phyloP scores from a whole-genome alignment of 2,797 vertebrate species.

The Cyclopterus lumpus region DNA sequence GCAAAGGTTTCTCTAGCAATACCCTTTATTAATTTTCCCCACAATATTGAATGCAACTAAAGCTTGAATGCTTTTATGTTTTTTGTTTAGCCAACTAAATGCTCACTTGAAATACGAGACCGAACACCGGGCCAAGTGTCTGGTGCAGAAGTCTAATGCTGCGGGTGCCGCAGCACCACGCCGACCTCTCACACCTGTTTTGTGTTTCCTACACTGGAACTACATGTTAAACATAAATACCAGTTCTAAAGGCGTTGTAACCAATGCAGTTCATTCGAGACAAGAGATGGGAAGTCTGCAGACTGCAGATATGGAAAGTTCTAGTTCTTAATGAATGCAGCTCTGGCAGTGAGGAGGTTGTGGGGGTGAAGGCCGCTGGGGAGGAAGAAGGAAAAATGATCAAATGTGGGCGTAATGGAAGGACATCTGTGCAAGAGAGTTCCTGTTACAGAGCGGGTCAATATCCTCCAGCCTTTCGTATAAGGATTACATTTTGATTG shows the following conservation, averaged over 20 bases:
- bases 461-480: constrained; percentile 42
- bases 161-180: neutral
- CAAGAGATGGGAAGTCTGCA: constrained; percentile 5
- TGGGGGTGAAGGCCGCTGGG: constrained; percentile 49
- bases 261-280: neutral
- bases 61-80: neutral
- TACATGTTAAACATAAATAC: neutral
- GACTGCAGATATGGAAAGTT: constrained; percentile 41
- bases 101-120: neutral
- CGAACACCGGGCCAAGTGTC: too few relatives aligned
- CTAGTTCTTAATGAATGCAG: constrained; percentile 25
- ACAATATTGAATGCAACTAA: neutral
- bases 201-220: neutral
- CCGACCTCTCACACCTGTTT: constrained; percentile 2
- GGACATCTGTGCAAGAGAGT: constrained; percentile 43
- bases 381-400: constrained; percentile 58
- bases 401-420: constrained; percentile 53
- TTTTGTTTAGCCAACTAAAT: neutral
- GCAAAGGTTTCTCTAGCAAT: neutral
- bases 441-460: constrained; percentile 37
- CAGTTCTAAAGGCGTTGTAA: neutral
- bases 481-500: constrained; percentile 51
- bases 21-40: neutral
- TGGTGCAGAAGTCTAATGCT: constrained; percentile 1
- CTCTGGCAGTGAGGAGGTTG: constrained; percentile 31